Evolutionary conservation across 2,113 vertebrate genomes (phyloP).

Genomic region (Aleadryas rufinucha): DNA sequence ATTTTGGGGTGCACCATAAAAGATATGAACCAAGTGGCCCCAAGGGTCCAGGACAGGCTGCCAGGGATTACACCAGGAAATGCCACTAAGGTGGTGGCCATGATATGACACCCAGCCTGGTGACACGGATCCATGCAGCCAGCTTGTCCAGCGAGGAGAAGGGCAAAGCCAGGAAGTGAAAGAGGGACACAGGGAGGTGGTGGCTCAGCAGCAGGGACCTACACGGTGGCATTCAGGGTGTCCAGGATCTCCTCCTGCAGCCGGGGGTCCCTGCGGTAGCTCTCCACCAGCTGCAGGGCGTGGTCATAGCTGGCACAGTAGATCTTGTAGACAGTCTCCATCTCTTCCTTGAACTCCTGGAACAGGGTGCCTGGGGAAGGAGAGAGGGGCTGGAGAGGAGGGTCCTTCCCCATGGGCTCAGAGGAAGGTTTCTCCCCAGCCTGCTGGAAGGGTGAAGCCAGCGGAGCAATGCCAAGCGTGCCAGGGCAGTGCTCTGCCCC

Average conservation of each 20-base stretch:
- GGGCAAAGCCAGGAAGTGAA: not conserved
- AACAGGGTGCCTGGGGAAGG: conserved; percentile 80
- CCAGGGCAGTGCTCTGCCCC: not conserved
- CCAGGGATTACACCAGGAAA: not conserved
- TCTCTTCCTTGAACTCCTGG: conserved; percentile 83
- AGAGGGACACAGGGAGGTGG: not conserved
- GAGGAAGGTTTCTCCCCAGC: not conserved
- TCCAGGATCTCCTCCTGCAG: conserved; percentile 80
- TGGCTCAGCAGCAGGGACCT: conserved; percentile 55
- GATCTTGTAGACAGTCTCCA: conserved; percentile 85
- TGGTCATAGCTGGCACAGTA: conserved; percentile 87
- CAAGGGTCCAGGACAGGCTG: not conserved
- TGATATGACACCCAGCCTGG: not conserved
- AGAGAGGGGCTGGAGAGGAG: not conserved
- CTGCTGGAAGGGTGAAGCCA: not conserved
- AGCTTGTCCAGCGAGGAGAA: not conserved
- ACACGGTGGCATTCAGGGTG: conserved; percentile 81
- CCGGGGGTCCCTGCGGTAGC: conserved; percentile 82
- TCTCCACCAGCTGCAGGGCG: conserved; percentile 79
- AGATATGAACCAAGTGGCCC: not conserved
- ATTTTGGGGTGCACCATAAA: not conserved
- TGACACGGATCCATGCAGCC: accelerated
- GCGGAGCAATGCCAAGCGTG: accelerated
- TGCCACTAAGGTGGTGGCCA: not conserved
- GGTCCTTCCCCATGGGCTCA: not conserved